Percentiles rank a stretch among this genome's conserved stretches.
Evolutionary conservation across 1,140 invertebrate genomes (phyloP).

Genomic region (Tenebrio molitor): DNA sequence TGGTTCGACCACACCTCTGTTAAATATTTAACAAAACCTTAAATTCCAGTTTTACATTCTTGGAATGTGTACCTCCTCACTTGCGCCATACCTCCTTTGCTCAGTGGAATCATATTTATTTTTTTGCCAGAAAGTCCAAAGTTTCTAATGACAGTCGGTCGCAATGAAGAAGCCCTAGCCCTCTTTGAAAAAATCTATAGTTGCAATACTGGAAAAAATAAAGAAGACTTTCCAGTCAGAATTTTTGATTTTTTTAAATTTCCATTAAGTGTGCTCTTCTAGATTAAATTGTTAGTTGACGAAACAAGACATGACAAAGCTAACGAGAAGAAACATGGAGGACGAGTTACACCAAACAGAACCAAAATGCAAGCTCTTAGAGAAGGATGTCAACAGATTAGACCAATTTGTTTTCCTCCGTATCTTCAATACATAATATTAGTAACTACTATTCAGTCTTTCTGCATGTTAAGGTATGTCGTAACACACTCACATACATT

Average conservation of each 20-base stretch:
- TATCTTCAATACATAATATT: not conserved
- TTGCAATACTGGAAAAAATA: too few relatives aligned
- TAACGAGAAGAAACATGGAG: not conserved
- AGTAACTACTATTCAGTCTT: too few relatives aligned
- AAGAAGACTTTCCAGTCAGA: too few relatives aligned
- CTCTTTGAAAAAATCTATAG: slow-evolving; percentile 73
- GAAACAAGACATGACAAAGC: slow-evolving; percentile 47
- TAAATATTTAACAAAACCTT: too few relatives aligned
- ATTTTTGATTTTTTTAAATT: too few relatives aligned
- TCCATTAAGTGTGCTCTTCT: too few relatives aligned
- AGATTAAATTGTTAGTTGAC: slow-evolving; percentile 51
- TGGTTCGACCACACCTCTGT: too few relatives aligned
- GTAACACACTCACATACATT: too few relatives aligned
- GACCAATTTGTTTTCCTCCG: slow-evolving; percentile 54
- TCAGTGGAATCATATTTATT: slow-evolving; percentile 73
- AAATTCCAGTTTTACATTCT: slow-evolving; percentile 68
- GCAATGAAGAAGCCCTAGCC: slow-evolving; percentile 75
- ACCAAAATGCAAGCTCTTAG: slow-evolving; percentile 47
- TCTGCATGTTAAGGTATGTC: too few relatives aligned
- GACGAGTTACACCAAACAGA: slow-evolving; percentile 38
- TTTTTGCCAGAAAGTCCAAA: slow-evolving; percentile 82
- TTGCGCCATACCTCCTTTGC: slow-evolving; percentile 75
- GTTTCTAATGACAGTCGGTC: slow-evolving; percentile 80
- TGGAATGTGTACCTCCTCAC: slow-evolving; percentile 83
- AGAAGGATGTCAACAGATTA: slow-evolving; percentile 55